Conservation (phyloP, 2,113 vertebrate species). For the Psettodes erumei region DNA sequence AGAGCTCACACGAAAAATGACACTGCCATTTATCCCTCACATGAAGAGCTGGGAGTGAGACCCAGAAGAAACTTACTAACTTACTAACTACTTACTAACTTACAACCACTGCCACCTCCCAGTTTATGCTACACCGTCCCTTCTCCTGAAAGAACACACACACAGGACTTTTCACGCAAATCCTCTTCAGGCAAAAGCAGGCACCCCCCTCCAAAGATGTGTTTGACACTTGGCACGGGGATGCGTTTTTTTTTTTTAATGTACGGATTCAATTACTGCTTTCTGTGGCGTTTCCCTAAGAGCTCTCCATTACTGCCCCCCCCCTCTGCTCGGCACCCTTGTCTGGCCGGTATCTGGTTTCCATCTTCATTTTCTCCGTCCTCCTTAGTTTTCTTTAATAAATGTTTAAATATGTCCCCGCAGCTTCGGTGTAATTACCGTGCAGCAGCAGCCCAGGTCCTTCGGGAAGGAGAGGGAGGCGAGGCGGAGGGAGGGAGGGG, state of each 20-base stretch:
- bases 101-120: slow-evolving; percentile 8
- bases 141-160: slow-evolving; percentile 37
- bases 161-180: slow-evolving; percentile 17
- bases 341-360: slow-evolving; percentile 58
- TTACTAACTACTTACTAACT: slow-evolving; percentile 11
- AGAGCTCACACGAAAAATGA: not conserved
- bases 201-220: not conserved
- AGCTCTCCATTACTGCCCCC: slow-evolving; percentile 33
- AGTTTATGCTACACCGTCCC: slow-evolving; percentile 22
- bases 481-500: not conserved
- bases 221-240: slow-evolving; percentile 22
- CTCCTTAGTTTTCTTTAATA: slow-evolving; percentile 80
- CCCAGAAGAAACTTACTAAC: slow-evolving; percentile 34
- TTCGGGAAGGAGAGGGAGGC: slow-evolving; percentile 48
- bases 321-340: slow-evolving; percentile 54
- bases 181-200: slow-evolving; percentile 30
- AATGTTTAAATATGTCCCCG: slow-evolving; percentile 84
- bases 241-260: slow-evolving; percentile 29
- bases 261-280: slow-evolving; percentile 63
- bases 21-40: slow-evolving; percentile 24
- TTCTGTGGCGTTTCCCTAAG: slow-evolving; percentile 46
- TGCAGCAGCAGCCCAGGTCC: slow-evolving; percentile 75
- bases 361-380: slow-evolving; percentile 74
- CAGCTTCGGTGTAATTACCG: slow-evolving; percentile 84
- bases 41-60: slow-evolving; percentile 14